Conservation (phyloP, 2,113 vertebrate genomes). For the Nothobranchius furzeri region DNA sequence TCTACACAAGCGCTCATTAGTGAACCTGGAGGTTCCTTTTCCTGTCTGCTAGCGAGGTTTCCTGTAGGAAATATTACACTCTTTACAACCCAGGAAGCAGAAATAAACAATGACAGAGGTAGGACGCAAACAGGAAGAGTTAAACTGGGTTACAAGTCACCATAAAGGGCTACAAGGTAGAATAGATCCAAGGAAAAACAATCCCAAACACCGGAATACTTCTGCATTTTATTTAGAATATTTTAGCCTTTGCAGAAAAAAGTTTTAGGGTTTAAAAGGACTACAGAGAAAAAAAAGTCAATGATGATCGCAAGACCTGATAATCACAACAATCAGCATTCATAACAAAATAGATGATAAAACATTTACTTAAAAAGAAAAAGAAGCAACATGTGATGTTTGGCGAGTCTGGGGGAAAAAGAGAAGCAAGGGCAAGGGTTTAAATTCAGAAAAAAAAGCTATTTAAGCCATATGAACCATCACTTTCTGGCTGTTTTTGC, state of each 20-base stretch:
- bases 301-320: too few species aligned
- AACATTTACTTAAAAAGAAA: constrained; percentile 34
- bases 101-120: constrained; percentile 75
- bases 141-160: constrained; percentile 50
- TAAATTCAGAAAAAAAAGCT: constrained; percentile 7
- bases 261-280: too few species aligned
- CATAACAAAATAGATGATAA: constrained; percentile 17
- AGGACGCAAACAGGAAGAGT: constrained; percentile 73
- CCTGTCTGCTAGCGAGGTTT: constrained; percentile 75
- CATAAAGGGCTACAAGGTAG: constrained; percentile 13
- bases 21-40: constrained; percentile 70
- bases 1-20: constrained; percentile 53
- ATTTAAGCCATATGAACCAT: constrained; percentile 27
- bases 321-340: background rate
- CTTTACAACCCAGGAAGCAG: constrained; percentile 66
- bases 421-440: background rate
- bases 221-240: constrained; percentile 6
- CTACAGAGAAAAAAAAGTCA: too few species aligned
- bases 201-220: background rate
- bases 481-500: constrained; percentile 15
- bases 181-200: constrained; percentile 7
- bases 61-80: constrained; percentile 78
- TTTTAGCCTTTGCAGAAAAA: background rate
- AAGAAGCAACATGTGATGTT: constrained; percentile 38
- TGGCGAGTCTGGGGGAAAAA: constrained; percentile 30